A percentile compares a stretch with the other conserved stretches of the same genome.
Conservation (phyloP, 2,888 invertebrate genomes). For the Oligia strigilis region DNA sequence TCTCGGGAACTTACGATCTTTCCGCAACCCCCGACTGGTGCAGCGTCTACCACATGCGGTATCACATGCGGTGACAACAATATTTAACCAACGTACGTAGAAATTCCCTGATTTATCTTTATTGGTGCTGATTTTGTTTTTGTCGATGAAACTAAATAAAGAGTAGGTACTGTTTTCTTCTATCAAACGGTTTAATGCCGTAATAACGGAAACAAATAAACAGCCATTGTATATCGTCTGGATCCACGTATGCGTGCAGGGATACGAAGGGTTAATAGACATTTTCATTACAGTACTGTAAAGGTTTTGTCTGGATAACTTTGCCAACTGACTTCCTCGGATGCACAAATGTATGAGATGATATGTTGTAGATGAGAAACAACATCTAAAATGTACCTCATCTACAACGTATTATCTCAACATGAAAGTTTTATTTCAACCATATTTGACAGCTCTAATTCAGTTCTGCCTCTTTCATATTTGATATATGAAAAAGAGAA, state of each 20-base stretch:
- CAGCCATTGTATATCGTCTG: too few species aligned
- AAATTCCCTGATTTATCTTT: conserved; percentile 12
- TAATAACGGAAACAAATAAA: too few species aligned
- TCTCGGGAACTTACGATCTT: too few species aligned
- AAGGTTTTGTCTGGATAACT: neutral
- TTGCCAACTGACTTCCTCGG: neutral
- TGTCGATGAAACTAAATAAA: neutral
- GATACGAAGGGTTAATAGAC: neutral
- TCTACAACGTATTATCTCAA: too few species aligned
- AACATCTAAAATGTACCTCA: neutral
- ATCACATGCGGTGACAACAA: conserved; percentile 2
- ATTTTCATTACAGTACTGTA: neutral
- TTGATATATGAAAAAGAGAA: neutral
- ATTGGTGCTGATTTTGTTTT: neutral
- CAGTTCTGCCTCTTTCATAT: neutral
- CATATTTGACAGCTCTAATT: neutral
- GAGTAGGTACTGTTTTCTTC: neutral
- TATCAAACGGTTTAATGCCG: neutral
- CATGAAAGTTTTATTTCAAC: neutral
- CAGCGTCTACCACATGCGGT: neutral
- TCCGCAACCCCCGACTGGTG: too few species aligned
- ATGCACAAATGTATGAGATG: neutral
- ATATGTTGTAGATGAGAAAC: neutral
- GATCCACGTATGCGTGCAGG: too few species aligned
- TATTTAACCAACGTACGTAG: neutral